Percentiles rank a stretch among this genome's conserved stretches.
Conservation (phyloP, 1,140 invertebrate genomes). For the Drosophila takahashii region DNA sequence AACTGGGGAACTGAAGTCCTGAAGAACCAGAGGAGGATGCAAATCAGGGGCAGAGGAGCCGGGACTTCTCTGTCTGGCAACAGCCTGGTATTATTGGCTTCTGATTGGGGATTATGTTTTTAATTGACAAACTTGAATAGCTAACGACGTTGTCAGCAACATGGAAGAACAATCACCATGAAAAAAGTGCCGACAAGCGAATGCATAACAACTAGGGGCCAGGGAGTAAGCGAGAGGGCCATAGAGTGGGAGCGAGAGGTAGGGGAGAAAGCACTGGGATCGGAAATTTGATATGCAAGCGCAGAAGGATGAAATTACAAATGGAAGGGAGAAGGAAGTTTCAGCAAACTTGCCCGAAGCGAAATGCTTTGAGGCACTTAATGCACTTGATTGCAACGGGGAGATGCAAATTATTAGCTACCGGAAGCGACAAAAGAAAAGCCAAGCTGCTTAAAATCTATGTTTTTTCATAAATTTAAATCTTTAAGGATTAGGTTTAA, state of each 20-base stretch:
- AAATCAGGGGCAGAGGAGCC: not conserved
- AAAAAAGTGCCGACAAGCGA: conserved; percentile 81
- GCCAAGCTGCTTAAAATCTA: not conserved
- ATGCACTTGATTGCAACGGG: conserved; percentile 26
- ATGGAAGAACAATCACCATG: conserved; percentile 60
- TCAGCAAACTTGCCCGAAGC: conserved; percentile 13
- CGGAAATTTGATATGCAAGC: conserved; percentile 37
- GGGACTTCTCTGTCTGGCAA: conserved; percentile 27
- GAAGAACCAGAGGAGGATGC: not conserved
- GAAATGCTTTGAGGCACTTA: conserved; percentile 34
- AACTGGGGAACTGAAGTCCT: not conserved
- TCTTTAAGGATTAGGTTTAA: not conserved
- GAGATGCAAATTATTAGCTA: conserved; percentile 27
- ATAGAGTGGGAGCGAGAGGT: not conserved
- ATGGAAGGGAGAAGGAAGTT: not conserved
- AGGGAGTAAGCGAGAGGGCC: not conserved
- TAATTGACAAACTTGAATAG: conserved; percentile 83
- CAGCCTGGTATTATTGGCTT: conserved; percentile 77
- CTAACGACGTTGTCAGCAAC: conserved; percentile 81
- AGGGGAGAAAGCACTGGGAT: conserved; percentile 2
- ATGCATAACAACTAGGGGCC: conserved; percentile 72
- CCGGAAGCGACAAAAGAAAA: conserved; percentile 13
- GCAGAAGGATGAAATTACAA: conserved; percentile 19
- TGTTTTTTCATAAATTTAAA: not conserved
- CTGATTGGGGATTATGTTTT: conserved; percentile 83